Percentiles rank a stretch among this genome's conserved stretches.
phyloP scores from a whole-genome alignment of 2,113 vertebrate genomes.

The Campylorhamphus procurvoides region DNA sequence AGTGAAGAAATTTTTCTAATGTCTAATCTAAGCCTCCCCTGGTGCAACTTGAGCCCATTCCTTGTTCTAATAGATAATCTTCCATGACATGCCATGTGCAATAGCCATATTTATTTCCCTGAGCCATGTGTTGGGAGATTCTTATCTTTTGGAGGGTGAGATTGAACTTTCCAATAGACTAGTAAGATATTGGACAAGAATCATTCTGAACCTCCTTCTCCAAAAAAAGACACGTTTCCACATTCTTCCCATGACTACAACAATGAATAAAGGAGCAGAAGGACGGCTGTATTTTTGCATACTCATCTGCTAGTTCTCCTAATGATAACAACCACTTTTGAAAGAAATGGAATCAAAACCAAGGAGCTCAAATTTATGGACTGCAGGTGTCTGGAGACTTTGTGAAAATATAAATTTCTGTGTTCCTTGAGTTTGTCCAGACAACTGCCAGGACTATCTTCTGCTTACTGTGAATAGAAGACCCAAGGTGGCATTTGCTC shows the following conservation, averaged over 20 bases:
- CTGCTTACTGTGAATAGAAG: not conserved
- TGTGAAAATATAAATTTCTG: not conserved
- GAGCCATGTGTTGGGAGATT: not conserved
- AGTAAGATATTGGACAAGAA: not conserved
- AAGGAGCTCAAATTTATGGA: not conserved
- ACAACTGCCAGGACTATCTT: not conserved
- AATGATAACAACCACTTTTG: not conserved
- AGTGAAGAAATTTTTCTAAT: not conserved
- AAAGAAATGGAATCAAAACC: not conserved
- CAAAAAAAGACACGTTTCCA: not conserved
- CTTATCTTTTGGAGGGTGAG: not conserved
- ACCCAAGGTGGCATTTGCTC: not conserved
- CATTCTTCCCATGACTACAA: not conserved
- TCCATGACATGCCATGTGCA: fast-evolving
- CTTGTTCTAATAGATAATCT: not conserved
- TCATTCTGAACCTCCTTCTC: not conserved
- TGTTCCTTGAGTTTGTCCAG: not conserved
- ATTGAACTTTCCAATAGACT: not conserved
- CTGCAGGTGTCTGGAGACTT: not conserved
- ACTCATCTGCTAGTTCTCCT: not conserved
- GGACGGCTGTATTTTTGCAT: not conserved
- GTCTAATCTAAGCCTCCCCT: not conserved
- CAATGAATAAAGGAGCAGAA: not conserved
- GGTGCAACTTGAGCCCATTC: not conserved
- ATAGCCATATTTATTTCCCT: not conserved